These are phyloP conservation scores for Leucophenga varia DNA, from an alignment of 1,140 invertebrate genomes.

Conservation along the genomic window DNA sequence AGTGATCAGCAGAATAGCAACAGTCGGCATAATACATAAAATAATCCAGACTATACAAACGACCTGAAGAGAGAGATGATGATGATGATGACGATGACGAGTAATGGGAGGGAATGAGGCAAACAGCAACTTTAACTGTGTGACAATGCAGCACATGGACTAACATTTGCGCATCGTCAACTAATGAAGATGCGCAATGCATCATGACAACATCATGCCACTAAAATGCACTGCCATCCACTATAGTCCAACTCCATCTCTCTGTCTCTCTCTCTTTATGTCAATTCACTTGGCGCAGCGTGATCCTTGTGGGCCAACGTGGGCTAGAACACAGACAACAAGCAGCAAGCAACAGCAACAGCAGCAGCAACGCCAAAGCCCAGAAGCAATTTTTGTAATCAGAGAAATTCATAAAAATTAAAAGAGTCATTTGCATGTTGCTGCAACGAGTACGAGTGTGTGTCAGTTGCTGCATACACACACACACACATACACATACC, in stretches of 20 bases:
- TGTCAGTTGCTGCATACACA: no score
- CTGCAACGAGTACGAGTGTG: no score
- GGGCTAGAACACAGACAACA: conserved; percentile 1
- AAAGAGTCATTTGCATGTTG: conserved; percentile 53
- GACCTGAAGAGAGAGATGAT: no score
- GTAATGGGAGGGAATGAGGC: no score
- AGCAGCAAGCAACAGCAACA: no score
- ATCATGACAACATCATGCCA: conserved; percentile 24
- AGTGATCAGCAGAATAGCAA: conserved; percentile 23
- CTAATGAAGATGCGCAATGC: conserved; percentile 53
- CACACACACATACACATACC: no score
- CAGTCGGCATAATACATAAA: conserved; percentile 10
- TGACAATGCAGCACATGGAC: conserved; percentile 9
- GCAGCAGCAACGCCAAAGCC: conserved; percentile 29
- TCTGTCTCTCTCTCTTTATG: background rate
- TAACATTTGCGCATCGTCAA: conserved; percentile 45
- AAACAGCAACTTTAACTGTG: background rate
- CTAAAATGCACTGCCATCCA: background rate
- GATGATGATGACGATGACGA: no score
- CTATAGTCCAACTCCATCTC: background rate
- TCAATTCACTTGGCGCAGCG: background rate
- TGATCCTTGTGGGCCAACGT: conserved; percentile 6
- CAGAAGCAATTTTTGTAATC: conserved; percentile 54
- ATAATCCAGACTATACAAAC: no score
- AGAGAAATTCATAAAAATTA: conserved; percentile 55